phyloP scores from a whole-genome alignment of 2,888 invertebrate species.

The Stegana nigrithorax region DNA sequence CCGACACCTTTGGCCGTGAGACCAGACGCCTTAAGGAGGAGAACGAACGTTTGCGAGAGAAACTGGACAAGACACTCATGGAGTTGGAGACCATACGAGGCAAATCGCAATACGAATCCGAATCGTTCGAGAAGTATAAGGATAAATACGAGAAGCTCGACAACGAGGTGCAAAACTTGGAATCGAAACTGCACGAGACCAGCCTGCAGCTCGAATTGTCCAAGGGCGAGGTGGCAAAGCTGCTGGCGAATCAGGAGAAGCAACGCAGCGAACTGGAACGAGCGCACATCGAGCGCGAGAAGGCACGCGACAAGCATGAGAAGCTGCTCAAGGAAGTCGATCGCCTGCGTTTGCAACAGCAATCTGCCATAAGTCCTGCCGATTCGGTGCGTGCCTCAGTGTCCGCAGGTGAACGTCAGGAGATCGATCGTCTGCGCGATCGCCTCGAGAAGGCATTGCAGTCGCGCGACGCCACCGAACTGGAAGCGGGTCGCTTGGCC shows the following conservation, averaged over 20 bases:
- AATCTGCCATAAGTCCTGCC: conserved; percentile 69
- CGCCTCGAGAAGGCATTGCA: conserved; percentile 85
- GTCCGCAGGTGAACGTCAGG: conserved; percentile 75
- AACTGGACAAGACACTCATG: conserved; percentile 82
- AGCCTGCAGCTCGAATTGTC: conserved; percentile 84
- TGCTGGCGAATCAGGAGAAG: conserved; percentile 81
- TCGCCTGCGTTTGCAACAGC: conserved; percentile 70
- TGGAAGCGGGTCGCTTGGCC: conserved; percentile 85
- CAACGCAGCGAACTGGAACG: conserved; percentile 84
- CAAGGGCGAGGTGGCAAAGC: conserved; percentile 81
- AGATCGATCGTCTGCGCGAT: conserved; percentile 86
- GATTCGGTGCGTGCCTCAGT: conserved; percentile 70
- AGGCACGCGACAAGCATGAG: conserved; percentile 87
- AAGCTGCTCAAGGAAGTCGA: conserved; percentile 78
- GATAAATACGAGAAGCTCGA: conserved; percentile 82
- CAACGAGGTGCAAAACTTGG: conserved; percentile 80
- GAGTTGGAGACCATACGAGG: conserved; percentile 85
- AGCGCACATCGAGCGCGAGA: conserved; percentile 89
- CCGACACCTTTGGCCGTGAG: conserved; percentile 83
- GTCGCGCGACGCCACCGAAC: conserved; percentile 82
- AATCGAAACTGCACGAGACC: conserved; percentile 82
- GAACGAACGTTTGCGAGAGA: conserved; percentile 82
- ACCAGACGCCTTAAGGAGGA: conserved; percentile 83
- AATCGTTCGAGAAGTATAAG: conserved; percentile 79
- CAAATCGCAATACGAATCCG: conserved; percentile 82